These are phyloP conservation scores for Tribolium castaneum DNA, from an alignment of 1,140 invertebrate species.

Conservation along the genomic window DNA sequence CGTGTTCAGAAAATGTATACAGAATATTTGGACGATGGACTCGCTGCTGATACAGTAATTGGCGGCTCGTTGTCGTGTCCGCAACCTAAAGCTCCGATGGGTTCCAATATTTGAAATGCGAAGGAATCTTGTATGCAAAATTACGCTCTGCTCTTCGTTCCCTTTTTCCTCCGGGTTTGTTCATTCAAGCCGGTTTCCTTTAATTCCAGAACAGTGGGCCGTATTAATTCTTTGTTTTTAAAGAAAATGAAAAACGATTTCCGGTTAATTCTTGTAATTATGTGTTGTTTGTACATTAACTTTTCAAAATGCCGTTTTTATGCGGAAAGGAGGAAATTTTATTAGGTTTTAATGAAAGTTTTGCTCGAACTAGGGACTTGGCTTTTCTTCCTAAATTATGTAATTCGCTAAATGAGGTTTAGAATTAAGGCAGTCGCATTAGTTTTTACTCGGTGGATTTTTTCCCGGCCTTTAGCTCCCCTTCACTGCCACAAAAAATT, in stretches of 20 bases:
- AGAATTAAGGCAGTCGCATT: slow-evolving; percentile 35
- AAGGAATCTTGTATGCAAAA: slow-evolving; percentile 46
- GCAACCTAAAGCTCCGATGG: slow-evolving; percentile 5
- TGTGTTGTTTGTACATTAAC: slow-evolving; percentile 32
- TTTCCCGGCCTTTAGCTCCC: slow-evolving; percentile 1
- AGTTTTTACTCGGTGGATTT: slow-evolving; percentile 24
- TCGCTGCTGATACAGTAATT: slow-evolving; percentile 44
- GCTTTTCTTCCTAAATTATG: slow-evolving; percentile 35
- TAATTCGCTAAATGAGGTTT: slow-evolving; percentile 33
- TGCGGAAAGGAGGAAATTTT: slow-evolving; percentile 18
- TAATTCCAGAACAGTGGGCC: slow-evolving; percentile 31
- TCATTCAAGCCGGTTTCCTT: slow-evolving; percentile 39
- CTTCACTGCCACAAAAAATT: slow-evolving; percentile 20
- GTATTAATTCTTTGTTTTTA: slow-evolving; percentile 35
- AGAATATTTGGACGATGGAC: slow-evolving; percentile 35
- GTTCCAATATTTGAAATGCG: slow-evolving; percentile 45
- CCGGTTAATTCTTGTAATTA: slow-evolving; percentile 32
- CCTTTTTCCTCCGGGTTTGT: slow-evolving; percentile 22
- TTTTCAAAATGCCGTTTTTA: slow-evolving; percentile 14
- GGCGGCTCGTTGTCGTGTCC: slow-evolving; percentile 40
- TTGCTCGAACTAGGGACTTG: slow-evolving; percentile 7
- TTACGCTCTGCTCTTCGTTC: slow-evolving; percentile 39
- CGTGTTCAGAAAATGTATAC: slow-evolving; percentile 43
- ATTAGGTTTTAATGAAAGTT: slow-evolving; percentile 36
- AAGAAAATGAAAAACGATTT: slow-evolving; percentile 38